Evolutionary conservation across 2,888 invertebrate species (phyloP).

Genomic region (Synanthedon myopaeformis): DNA sequence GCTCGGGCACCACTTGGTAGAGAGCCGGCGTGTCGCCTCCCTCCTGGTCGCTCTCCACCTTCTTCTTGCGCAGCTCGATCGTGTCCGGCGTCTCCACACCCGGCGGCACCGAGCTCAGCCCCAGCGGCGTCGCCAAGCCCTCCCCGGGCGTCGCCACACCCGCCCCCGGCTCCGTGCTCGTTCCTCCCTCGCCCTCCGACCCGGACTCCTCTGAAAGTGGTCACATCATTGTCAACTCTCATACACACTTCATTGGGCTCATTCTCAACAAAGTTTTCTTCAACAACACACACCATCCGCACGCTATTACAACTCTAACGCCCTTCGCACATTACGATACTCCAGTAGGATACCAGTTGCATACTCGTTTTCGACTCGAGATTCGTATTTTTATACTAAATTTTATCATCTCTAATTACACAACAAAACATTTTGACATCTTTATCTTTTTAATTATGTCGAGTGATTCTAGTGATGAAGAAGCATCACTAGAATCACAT

Average conservation of each 20-base stretch:
- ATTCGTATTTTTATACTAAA: too few relatives aligned
- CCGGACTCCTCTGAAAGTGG: slow-evolving; percentile 38
- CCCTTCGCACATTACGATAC: too few relatives aligned
- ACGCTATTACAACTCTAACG: too few relatives aligned
- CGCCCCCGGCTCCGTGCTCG: slow-evolving; percentile 71
- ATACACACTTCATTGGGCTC: background rate
- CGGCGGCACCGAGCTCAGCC: slow-evolving; percentile 89
- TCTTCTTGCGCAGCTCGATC: slow-evolving; percentile 96
- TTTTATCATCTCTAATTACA: too few relatives aligned
- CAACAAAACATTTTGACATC: too few relatives aligned
- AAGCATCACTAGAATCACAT: too few relatives aligned
- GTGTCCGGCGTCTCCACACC: slow-evolving; percentile 99
- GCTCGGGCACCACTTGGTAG: slow-evolving; percentile 96
- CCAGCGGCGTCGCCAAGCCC: slow-evolving; percentile 94
- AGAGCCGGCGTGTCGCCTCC: slow-evolving; percentile 95
- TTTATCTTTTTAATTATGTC: too few relatives aligned
- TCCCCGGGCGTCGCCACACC: slow-evolving; percentile 94
- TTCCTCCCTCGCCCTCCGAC: slow-evolving; percentile 34
- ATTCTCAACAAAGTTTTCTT: background rate
- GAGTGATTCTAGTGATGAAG: too few relatives aligned
- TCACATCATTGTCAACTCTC: too few relatives aligned
- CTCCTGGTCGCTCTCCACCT: slow-evolving; percentile 96
- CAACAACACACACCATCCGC: background rate
- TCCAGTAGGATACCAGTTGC: too few relatives aligned
- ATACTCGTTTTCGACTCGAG: too few relatives aligned